Evolutionary conservation across 1,140 invertebrate genomes (phyloP).

Genomic region (Telenomus remus): DNA sequence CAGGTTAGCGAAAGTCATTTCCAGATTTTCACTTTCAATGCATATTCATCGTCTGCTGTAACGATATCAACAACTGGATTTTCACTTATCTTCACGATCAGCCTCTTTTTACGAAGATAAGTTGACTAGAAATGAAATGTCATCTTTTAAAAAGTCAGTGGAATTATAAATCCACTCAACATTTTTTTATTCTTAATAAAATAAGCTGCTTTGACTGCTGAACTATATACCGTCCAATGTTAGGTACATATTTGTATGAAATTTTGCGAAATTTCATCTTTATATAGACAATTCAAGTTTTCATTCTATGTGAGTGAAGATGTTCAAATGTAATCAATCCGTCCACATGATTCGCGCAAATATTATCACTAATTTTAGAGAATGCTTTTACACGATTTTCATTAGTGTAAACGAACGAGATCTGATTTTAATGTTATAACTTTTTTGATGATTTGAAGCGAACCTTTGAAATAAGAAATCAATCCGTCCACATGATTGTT

Average conservation of each 20-base stretch:
- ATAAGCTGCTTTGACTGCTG: not conserved
- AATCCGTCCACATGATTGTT: too few species aligned
- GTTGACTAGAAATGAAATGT: not conserved
- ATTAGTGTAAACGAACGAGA: not conserved
- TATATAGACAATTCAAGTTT: not conserved
- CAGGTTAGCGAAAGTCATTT: constrained; percentile 79
- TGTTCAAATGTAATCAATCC: not conserved
- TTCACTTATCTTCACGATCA: not conserved
- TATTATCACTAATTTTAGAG: too few species aligned
- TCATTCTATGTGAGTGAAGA: not conserved
- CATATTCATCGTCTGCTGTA: constrained; percentile 18
- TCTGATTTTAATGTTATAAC: not conserved
- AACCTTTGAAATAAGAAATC: too few species aligned
- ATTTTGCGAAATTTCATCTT: not conserved
- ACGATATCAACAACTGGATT: constrained; percentile 1
- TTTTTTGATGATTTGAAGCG: too few species aligned
- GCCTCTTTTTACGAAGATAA: constrained; percentile 5
- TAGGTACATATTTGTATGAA: not conserved
- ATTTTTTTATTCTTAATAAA: not conserved
- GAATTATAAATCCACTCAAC: not conserved
- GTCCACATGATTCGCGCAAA: too few species aligned
- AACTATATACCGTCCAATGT: not conserved
- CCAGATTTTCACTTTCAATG: constrained; percentile 40
- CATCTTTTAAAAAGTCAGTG: not conserved
- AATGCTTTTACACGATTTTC: too few species aligned